Percentiles rank a stretch among this genome's conserved stretches.
Conservation (phyloP, 2,888 invertebrate species). For the Andrena fulva region DNA sequence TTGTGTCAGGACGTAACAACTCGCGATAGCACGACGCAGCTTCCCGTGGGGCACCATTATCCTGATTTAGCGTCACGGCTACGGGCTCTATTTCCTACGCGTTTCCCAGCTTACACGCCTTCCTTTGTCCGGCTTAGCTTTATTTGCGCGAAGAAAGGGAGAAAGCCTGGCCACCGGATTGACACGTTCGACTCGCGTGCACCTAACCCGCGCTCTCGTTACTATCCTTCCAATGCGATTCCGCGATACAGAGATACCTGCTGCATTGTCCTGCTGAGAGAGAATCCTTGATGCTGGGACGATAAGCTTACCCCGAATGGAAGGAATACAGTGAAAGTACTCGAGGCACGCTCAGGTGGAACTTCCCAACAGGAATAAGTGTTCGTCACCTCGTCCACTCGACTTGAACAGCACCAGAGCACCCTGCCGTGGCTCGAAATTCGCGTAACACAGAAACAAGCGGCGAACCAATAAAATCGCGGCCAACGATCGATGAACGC, state of each 20-base stretch:
- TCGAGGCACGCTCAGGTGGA: background rate
- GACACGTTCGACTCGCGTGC: conserved; percentile 48
- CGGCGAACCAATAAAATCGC: conserved; percentile 24
- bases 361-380: too few relatives aligned
- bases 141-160: conserved; percentile 56
- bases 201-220: background rate
- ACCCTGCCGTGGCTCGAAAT: background rate
- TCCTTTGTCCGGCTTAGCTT: conserved; percentile 63
- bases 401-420: background rate
- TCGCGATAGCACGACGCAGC: conserved; percentile 71
- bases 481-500: conserved; percentile 18
- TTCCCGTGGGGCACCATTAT: conserved; percentile 81
- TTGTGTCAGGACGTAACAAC: conserved; percentile 72
- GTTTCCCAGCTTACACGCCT: conserved; percentile 22
- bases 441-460: background rate
- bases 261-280: background rate
- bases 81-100: conserved; percentile 70
- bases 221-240: conserved; percentile 34
- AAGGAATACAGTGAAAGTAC: background rate
- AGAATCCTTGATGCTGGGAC: background rate
- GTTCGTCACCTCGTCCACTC: too few relatives aligned
- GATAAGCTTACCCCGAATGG: background rate
- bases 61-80: conserved; percentile 79
- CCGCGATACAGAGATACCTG: conserved; percentile 23
- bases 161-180: conserved; percentile 24